Conservation (phyloP, 2,113 vertebrate genomes). For the Camelus dromedarius region DNA sequence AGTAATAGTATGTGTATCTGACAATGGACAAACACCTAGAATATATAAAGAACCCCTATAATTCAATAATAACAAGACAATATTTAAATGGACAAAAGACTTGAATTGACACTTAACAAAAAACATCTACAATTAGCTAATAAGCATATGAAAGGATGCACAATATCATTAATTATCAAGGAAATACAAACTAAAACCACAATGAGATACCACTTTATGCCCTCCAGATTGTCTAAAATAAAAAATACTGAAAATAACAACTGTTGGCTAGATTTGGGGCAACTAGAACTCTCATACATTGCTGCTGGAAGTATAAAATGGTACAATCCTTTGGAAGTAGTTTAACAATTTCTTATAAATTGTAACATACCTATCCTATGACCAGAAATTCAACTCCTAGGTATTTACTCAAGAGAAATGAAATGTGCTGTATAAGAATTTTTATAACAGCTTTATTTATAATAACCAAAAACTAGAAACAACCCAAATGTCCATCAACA, state of each 20-base stretch:
- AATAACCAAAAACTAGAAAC: constrained; percentile 24
- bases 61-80: constrained; percentile 33
- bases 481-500: not conserved
- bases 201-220: constrained; percentile 11
- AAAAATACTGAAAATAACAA: constrained; percentile 38
- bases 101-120: constrained; percentile 5
- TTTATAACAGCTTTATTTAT: constrained; percentile 4
- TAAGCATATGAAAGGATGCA: constrained; percentile 4
- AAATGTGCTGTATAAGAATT: not conserved
- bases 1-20: not conserved
- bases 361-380: not conserved
- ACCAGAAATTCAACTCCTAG: constrained; percentile 23
- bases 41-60: not conserved
- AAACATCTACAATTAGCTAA: constrained; percentile 40
- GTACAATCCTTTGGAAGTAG: not conserved
- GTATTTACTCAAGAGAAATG: constrained; percentile 25
- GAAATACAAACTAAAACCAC: not conserved
- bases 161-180: constrained; percentile 44
- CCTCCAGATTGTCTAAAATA: constrained; percentile 60
- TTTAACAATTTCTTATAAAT: not conserved
- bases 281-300: constrained; percentile 9
- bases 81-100: constrained; percentile 38
- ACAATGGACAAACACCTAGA: constrained; percentile 24
- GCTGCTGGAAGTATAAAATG: not conserved
- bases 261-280: constrained; percentile 6